A percentile compares a stretch with the other conserved stretches of the same genome.
These are phyloP conservation scores for Catocala nupta DNA, from an alignment of 2,888 invertebrate species.

Conservation along the genomic window DNA sequence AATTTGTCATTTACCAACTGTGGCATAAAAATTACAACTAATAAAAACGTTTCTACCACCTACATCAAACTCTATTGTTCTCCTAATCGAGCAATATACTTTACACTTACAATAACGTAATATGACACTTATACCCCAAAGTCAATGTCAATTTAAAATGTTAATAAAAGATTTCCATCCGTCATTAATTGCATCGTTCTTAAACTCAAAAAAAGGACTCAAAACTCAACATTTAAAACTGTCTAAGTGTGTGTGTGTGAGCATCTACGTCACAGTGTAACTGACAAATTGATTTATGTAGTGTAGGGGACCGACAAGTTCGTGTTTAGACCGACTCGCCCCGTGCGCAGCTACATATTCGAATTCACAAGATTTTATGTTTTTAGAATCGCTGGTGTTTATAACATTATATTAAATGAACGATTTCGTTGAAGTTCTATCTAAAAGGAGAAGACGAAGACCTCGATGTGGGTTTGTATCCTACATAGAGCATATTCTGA, in stretches of 20 bases:
- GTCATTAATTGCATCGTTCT: conserved; percentile 7
- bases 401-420: too few relatives aligned
- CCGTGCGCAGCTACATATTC: conserved; percentile 54
- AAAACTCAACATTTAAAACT: conserved; percentile 44
- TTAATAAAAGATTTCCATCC: too few relatives aligned
- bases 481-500: too few relatives aligned
- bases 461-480: too few relatives aligned
- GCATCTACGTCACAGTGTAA: conserved; percentile 67
- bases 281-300: conserved; percentile 86
- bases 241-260: conserved; percentile 60
- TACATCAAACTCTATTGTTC: too few relatives aligned
- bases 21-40: too few relatives aligned
- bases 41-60: too few relatives aligned
- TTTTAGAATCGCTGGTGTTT: conserved; percentile 9
- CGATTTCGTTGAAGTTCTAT: too few relatives aligned
- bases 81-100: too few relatives aligned
- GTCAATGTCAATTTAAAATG: neutral
- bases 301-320: conserved; percentile 69
- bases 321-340: conserved; percentile 60
- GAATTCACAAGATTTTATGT: conserved; percentile 41
- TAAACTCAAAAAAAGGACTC: conserved; percentile 32
- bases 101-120: neutral
- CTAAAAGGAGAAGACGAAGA: too few relatives aligned
- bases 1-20: too few relatives aligned
- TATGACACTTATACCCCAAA: neutral